Evolutionary conservation across 2,888 invertebrate genomes (phyloP), one percentile per base, ranked within the genome.

Genomic region (Campoplex capitator): DNA sequence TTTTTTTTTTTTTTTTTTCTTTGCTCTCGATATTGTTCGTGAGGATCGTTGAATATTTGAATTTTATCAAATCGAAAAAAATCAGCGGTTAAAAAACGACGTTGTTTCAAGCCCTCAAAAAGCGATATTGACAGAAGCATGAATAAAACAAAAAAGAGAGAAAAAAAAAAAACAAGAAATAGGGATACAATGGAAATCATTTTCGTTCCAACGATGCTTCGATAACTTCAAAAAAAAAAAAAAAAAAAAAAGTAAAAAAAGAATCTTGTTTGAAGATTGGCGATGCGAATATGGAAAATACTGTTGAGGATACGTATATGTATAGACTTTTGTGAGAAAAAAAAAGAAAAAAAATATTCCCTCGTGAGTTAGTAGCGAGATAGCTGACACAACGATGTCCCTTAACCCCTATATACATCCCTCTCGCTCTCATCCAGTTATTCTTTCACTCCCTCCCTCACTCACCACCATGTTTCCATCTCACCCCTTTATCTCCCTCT

Each of bases 361-460:
- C 87, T 23, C 23, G 86, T 35, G 81, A 81, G 68, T 67, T 76
- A 73, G 71, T 11, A 48, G 45, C 67, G 51, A 78, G 84, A 35
- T 73, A 54, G 62, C 67, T 58, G 56, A 73, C 73, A 75, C 71
- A 83, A 75, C 74, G 82, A 79, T 79, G 84, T 84, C 71, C 65
- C 82, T 84, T 45, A 83, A 70, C 77, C 78, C 78, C 62, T 67
- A 75, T 83, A 23, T 23, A 23, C 86, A 73, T 81, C 73, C 38
- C 42, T 76, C 73, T 42, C 54, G 38, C 78, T 73, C 56, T n/a
- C 28, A 32, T 42, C 42, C 78, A 38, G 45, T 65, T 23, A 38
- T 58, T 65, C 76, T 67, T 32, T 73, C 82, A 11, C 56, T 70
- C 70, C 35, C 35, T 85, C 82, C 70, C 70, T 58, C 79, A 42